Percentiles rank a stretch among this genome's conserved stretches.
These are phyloP conservation scores for Edolisoma coerulescens DNA, from an alignment of 2,113 vertebrate genomes.

Conservation along the genomic window DNA sequence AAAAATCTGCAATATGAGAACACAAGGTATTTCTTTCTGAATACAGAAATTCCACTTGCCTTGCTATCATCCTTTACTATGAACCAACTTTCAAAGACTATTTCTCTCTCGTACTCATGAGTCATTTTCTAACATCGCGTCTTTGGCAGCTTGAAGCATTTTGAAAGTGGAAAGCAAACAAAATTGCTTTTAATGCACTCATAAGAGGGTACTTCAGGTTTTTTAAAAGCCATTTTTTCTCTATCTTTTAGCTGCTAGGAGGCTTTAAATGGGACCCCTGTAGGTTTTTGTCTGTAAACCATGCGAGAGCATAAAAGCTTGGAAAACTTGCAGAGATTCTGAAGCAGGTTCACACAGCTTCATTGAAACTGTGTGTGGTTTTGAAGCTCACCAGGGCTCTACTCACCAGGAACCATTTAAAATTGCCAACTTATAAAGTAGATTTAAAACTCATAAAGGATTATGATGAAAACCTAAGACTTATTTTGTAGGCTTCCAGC, in stretches of 20 bases:
- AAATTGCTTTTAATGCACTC: conserved; percentile 61
- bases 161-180: conserved; percentile 52
- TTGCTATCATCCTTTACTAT: conserved; percentile 17
- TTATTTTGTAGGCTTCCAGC: conserved; percentile 19
- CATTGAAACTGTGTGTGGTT: conserved; percentile 70
- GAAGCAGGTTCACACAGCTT: conserved; percentile 52
- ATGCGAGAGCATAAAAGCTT: conserved; percentile 65
- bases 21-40: not conserved
- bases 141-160: conserved; percentile 60
- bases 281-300: conserved; percentile 71
- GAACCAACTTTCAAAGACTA: conserved; percentile 38
- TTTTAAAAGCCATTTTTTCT: conserved; percentile 58
- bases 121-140: conserved; percentile 32
- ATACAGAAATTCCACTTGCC: conserved; percentile 13
- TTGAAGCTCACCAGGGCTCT: conserved; percentile 48
- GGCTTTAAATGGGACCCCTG: conserved; percentile 70
- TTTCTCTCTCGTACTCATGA: conserved; percentile 28
- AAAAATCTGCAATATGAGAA: not conserved
- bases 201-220: conserved; percentile 61
- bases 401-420: conserved; percentile 43
- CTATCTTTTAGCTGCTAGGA: conserved; percentile 51
- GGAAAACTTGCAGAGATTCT: conserved; percentile 49
- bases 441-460: conserved; percentile 47
- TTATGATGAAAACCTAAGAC: conserved; percentile 36
- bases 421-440: conserved; percentile 54